A percentile compares a stretch with the other conserved stretches of the same genome.
phyloP scores from a whole-genome alignment of 2,888 invertebrate species.

The Drosophila nr. perissopoda region DNA sequence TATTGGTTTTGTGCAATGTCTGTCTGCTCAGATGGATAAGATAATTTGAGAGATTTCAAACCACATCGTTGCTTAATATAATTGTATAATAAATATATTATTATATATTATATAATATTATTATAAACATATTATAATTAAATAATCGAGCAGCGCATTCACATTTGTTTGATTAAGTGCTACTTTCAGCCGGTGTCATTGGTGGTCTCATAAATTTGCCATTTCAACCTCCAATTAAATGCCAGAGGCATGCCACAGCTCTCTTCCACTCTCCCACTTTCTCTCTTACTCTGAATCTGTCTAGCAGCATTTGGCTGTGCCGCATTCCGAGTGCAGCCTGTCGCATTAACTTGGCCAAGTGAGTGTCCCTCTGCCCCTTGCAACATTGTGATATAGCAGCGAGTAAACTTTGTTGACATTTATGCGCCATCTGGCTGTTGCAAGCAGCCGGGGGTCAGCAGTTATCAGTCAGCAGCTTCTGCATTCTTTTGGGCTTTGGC shows the following conservation, averaged over 20 bases:
- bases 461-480: slow-evolving; percentile 32
- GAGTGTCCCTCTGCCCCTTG: slow-evolving; percentile 27
- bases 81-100: no score
- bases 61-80: neutral
- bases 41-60: neutral
- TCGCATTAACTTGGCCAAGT: slow-evolving; percentile 57
- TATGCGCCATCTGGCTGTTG: slow-evolving; percentile 51
- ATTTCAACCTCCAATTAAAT: slow-evolving; percentile 23
- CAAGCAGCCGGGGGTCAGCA: slow-evolving; percentile 14
- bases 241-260: neutral
- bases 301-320: slow-evolving; percentile 22
- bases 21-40: neutral
- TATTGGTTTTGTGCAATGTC: neutral
- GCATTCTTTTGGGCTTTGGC: slow-evolving; percentile 23
- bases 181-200: slow-evolving; percentile 17
- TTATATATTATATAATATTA: no score
- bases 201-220: slow-evolving; percentile 7
- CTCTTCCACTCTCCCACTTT: neutral
- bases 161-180: neutral
- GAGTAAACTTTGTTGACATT: slow-evolving; percentile 74
- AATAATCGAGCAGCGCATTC: neutral
- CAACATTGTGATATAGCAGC: slow-evolving; percentile 67
- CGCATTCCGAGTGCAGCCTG: slow-evolving; percentile 39
- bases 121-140: neutral
- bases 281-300: neutral